A percentile compares a stretch with the other conserved stretches of the same genome.
These are phyloP conservation scores for Apis dorsata DNA, from an alignment of 1,140 invertebrate genomes.

Conservation along the genomic window DNA sequence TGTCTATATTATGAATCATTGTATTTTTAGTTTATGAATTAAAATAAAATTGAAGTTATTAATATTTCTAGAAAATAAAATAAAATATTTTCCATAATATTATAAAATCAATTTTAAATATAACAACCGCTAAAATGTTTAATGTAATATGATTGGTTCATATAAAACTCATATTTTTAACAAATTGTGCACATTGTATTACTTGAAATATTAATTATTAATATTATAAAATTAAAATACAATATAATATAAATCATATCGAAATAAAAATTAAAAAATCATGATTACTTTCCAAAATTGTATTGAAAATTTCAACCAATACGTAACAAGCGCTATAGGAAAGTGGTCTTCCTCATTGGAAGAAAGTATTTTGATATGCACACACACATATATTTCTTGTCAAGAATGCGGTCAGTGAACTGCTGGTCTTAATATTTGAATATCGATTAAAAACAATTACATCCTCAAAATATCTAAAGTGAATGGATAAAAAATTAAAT, in stretches of 20 bases:
- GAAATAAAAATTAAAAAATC: background rate
- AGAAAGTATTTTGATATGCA: background rate
- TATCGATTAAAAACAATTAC: slow-evolving; percentile 48
- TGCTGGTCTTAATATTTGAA: slow-evolving; percentile 32
- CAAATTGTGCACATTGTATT: background rate
- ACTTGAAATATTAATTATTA: background rate
- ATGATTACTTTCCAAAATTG: background rate
- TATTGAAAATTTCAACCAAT: background rate
- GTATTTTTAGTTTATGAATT: background rate
- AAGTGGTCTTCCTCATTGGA: slow-evolving; percentile 1
- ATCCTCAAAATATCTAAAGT: background rate
- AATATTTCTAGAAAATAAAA: too few relatives aligned
- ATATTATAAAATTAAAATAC: background rate
- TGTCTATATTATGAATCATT: background rate
- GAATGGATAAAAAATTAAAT: background rate
- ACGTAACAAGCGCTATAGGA: background rate
- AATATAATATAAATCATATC: too few relatives aligned
- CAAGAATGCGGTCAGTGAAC: slow-evolving; percentile 33
- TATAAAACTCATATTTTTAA: too few relatives aligned
- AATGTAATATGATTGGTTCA: background rate
- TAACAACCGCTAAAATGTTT: background rate
- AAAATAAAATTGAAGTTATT: background rate
- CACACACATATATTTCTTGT: background rate
- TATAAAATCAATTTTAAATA: background rate
- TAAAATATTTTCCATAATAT: background rate